phyloP scores from a whole-genome alignment of 2,113 vertebrate species.

The Craseonycteris thonglongyai region DNA sequence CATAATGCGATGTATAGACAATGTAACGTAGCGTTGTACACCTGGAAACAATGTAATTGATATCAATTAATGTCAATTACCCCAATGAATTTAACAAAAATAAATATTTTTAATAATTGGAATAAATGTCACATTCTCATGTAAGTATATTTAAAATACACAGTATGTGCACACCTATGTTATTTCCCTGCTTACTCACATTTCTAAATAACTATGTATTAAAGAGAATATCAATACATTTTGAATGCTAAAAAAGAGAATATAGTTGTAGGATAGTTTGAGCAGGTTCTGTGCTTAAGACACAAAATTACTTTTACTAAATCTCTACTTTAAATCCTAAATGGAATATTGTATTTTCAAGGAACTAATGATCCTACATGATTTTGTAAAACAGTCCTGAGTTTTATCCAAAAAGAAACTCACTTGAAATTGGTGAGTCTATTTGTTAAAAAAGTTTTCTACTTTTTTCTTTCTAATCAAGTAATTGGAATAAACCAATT shows the following conservation, averaged over 20 bases:
- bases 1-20: no score
- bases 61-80: no score
- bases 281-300: not conserved
- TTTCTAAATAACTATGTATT: not conserved
- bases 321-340: not conserved
- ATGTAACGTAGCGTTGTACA: no score
- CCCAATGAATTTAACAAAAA: no score
- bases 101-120: no score
- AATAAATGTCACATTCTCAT: not conserved
- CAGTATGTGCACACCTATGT: not conserved
- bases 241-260: not conserved
- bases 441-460: not conserved
- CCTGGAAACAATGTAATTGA: no score
- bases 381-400: not conserved
- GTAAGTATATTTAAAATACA: not conserved
- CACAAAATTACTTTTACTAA: slow-evolving; percentile 20
- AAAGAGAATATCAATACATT: not conserved
- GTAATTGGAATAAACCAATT: not conserved
- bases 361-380: not conserved
- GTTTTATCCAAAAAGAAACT: not conserved
- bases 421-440: not conserved
- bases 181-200: not conserved
- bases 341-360: not conserved
- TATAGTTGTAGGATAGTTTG: not conserved
- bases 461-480: not conserved